These are phyloP conservation scores for Enteromius paludinosus DNA, from an alignment of 2,797 vertebrate species.

Conservation along the genomic window DNA sequence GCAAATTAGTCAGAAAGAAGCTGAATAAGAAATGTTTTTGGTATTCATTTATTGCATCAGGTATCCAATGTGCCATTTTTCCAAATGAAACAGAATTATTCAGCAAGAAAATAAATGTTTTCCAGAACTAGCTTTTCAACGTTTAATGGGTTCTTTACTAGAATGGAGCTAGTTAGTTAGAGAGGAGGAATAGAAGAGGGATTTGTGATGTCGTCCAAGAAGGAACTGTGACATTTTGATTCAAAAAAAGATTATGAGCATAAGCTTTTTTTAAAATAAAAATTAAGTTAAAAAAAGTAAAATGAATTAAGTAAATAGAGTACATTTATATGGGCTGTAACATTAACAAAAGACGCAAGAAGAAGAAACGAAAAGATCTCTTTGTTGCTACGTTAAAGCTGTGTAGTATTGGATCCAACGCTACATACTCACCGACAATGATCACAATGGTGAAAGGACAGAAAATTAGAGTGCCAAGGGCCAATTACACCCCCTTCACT, in stretches of 20 bases:
- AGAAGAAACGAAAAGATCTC: conserved; percentile 17
- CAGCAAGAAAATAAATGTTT: not conserved
- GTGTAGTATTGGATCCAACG: conserved; percentile 13
- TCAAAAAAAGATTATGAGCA: not conserved
- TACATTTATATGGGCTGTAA: not conserved
- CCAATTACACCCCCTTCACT: conserved; percentile 61
- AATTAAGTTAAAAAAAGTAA: not conserved
- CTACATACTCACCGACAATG: conserved; percentile 60
- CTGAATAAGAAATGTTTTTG: not conserved
- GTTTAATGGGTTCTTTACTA: not conserved
- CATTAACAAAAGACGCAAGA: conserved; percentile 8
- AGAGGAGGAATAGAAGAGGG: not conserved
- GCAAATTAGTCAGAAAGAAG: not conserved
- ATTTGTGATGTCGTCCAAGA: not conserved
- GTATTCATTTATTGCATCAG: not conserved
- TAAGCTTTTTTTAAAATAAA: not conserved
- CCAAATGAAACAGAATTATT: not conserved
- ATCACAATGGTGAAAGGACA: conserved; percentile 65
- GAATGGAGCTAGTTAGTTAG: not conserved
- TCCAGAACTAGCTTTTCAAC: not conserved
- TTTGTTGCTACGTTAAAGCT: conserved; percentile 21
- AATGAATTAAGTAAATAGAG: not conserved
- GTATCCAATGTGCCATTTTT: not conserved
- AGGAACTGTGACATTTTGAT: too few relatives aligned
- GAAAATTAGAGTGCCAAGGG: conserved; percentile 62